These are phyloP conservation scores for Hyperopisus bebe DNA, from an alignment of 2,113 vertebrate genomes.

Conservation along the genomic window DNA sequence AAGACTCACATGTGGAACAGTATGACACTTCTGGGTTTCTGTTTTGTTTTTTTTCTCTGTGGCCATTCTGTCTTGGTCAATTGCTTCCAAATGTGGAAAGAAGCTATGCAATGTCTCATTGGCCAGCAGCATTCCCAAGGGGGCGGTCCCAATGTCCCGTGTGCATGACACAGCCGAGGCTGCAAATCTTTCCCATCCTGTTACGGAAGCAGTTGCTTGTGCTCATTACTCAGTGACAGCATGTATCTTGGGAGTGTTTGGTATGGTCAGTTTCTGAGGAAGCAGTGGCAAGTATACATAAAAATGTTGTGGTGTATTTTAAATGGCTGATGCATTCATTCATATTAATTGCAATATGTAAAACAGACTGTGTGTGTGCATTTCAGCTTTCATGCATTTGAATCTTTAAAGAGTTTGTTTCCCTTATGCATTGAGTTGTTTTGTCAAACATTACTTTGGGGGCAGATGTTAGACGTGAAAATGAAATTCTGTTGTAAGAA, in stretches of 20 bases:
- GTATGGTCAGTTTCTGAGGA: background rate
- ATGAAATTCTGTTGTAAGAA: constrained; percentile 63
- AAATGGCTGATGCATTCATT: background rate
- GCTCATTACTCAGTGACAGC: background rate
- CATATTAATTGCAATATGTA: background rate
- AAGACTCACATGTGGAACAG: background rate
- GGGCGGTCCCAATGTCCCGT: too few relatives aligned
- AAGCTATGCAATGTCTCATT: constrained; percentile 4
- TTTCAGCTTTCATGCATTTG: background rate
- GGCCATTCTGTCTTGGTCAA: background rate
- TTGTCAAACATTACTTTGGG: background rate
- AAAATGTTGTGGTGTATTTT: background rate
- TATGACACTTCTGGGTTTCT: background rate
- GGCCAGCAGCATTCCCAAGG: background rate
- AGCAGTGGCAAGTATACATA: background rate
- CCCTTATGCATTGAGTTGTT: background rate
- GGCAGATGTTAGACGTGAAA: background rate
- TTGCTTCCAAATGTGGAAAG: background rate
- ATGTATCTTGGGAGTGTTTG: background rate
- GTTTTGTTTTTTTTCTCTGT: background rate
- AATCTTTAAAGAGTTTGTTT: background rate
- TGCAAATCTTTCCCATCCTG: background rate
- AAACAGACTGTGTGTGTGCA: background rate
- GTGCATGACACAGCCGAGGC: background rate
- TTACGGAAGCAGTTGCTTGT: background rate